Percentiles rank a stretch among this genome's conserved stretches.
Evolutionary conservation across 2,888 invertebrate species (phyloP).

Genomic region (Tiliacea aurago): DNA sequence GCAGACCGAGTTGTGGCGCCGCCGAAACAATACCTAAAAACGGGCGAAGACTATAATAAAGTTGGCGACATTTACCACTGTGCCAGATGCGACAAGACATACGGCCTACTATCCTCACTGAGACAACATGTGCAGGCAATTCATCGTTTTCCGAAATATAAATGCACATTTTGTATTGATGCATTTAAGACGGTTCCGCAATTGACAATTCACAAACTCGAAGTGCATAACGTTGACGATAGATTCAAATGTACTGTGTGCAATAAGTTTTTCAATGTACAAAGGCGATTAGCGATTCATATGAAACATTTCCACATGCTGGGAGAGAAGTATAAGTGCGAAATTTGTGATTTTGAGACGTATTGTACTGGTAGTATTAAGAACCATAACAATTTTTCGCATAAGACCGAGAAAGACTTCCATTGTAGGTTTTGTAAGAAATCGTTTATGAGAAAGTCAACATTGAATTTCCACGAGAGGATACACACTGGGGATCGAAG

Average conservation of each 20-base stretch:
- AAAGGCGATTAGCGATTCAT: slow-evolving; percentile 74
- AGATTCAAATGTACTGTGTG: slow-evolving; percentile 82
- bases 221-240: slow-evolving; percentile 79
- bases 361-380: slow-evolving; percentile 59
- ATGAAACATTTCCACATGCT: slow-evolving; percentile 82
- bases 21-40: slow-evolving; percentile 70
- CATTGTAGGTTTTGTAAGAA: slow-evolving; percentile 82
- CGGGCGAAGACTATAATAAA: slow-evolving; percentile 72
- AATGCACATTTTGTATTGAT: slow-evolving; percentile 73
- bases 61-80: slow-evolving; percentile 73
- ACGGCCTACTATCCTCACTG: slow-evolving; percentile 70
- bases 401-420: slow-evolving; percentile 78
- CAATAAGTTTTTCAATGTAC: slow-evolving; percentile 76
- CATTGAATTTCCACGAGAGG: slow-evolving; percentile 78
- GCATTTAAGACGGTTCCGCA: slow-evolving; percentile 75
- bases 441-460: slow-evolving; percentile 73
- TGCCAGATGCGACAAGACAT: slow-evolving; percentile 74
- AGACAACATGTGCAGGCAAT: slow-evolving; percentile 75
- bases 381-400: background rate
- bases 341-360: slow-evolving; percentile 81
- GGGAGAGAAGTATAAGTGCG: slow-evolving; percentile 79
- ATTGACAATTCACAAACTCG: slow-evolving; percentile 68
- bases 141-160: slow-evolving; percentile 74
- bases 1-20: slow-evolving; percentile 66
- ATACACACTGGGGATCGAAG: slow-evolving; percentile 84